These are phyloP conservation scores for Tachysurus vachellii DNA, from an alignment of 2,113 vertebrate species.

Conservation along the genomic window DNA sequence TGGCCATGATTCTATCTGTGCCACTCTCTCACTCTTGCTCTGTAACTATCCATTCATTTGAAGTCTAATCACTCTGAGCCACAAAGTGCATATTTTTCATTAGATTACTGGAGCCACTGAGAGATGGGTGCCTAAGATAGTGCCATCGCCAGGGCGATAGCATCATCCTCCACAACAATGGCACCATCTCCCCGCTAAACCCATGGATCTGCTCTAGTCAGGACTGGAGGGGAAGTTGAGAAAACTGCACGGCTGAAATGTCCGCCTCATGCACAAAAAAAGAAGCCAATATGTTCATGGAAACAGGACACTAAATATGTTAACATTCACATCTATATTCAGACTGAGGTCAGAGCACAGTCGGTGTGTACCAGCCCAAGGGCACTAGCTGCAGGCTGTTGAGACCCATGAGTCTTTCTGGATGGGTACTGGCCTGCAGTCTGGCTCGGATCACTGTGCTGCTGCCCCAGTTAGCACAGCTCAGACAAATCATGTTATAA, in stretches of 20 bases:
- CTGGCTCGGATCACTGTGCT: slow-evolving; percentile 26
- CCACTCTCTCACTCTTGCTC: slow-evolving; percentile 40
- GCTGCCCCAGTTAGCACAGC: slow-evolving; percentile 36
- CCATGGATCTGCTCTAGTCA: slow-evolving; percentile 55
- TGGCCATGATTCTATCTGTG: slow-evolving; percentile 57
- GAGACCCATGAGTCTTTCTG: slow-evolving; percentile 9
- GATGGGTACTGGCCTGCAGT: slow-evolving; percentile 23
- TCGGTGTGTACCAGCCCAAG: not conserved
- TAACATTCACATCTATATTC: slow-evolving; percentile 4
- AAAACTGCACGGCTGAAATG: slow-evolving; percentile 19
- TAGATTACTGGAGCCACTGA: slow-evolving; percentile 64
- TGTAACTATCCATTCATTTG: slow-evolving; percentile 60
- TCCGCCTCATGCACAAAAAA: not conserved
- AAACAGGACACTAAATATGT: slow-evolving; percentile 13
- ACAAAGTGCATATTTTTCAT: slow-evolving; percentile 63
- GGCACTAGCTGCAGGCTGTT: slow-evolving; percentile 5
- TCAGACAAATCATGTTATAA: slow-evolving; percentile 29
- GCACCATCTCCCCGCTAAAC: slow-evolving; percentile 62
- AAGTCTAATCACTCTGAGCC: slow-evolving; percentile 58
- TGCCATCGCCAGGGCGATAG: slow-evolving; percentile 40
- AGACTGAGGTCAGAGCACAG: slow-evolving; percentile 5
- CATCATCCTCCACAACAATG: slow-evolving; percentile 58
- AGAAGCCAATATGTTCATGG: not conserved
- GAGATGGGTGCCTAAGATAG: slow-evolving; percentile 49
- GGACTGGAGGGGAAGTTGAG: slow-evolving; percentile 50